Percentiles rank a stretch among this genome's conserved stretches.
Conservation (phyloP, 2,113 vertebrate genomes). For the Lynx canadensis region DNA sequence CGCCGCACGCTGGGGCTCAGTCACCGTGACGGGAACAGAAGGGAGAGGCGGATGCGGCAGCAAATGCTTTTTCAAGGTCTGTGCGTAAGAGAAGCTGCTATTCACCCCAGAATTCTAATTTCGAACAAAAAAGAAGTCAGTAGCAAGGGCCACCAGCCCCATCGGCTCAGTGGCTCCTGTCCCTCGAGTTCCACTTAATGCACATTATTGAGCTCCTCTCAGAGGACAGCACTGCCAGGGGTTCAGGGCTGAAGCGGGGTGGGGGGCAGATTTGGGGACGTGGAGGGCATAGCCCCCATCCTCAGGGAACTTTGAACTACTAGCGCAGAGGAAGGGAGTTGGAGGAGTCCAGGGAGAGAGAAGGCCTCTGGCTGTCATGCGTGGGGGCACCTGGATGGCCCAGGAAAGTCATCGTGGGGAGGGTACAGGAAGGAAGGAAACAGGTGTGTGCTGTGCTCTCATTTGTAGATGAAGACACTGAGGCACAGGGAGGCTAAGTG, state of each 20-base stretch:
- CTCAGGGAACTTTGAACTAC: neutral
- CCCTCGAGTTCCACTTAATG: neutral
- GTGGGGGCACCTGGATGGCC: too few relatives aligned
- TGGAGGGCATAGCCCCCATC: neutral
- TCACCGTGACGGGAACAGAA: conserved; percentile 82
- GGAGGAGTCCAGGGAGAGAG: neutral
- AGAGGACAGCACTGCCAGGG: neutral
- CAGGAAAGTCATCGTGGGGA: neutral
- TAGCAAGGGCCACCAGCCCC: neutral
- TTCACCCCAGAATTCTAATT: conserved; percentile 38
- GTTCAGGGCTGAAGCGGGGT: accelerated
- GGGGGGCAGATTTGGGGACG: accelerated
- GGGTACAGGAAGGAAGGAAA: neutral
- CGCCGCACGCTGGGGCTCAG: conserved; percentile 80
- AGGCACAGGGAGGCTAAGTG: neutral
- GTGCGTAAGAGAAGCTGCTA: neutral
- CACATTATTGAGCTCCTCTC: neutral
- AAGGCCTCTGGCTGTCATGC: neutral
- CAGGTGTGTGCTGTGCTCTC: too few relatives aligned
- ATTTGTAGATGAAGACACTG: neutral
- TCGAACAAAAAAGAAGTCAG: neutral
- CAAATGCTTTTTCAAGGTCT: conserved; percentile 77
- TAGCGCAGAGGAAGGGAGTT: neutral
- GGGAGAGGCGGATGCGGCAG: conserved; percentile 46
- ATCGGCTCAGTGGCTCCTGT: neutral